Evolutionary conservation across 92 coral and sea anemone species (phyloP).

Genomic region (Zoanthus sociatus): DNA sequence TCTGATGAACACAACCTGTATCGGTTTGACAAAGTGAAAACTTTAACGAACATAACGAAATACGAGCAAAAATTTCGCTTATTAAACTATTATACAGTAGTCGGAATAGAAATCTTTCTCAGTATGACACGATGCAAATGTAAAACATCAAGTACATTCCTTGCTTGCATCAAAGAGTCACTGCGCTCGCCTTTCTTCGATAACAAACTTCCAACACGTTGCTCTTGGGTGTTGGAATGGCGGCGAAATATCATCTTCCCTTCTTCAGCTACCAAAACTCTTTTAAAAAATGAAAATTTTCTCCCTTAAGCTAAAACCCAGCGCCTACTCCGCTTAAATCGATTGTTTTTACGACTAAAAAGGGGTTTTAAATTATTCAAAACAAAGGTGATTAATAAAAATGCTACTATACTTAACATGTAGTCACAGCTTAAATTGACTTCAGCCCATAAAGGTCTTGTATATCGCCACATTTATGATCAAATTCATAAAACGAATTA

Average conservation of each 20-base stretch:
- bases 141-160: too few species aligned
- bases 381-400: not conserved
- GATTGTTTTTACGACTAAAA: not conserved
- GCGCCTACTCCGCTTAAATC: not conserved
- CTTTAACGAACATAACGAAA: too few species aligned
- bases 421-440: not conserved
- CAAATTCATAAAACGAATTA: not conserved
- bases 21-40: too few species aligned
- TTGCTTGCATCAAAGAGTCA: not conserved
- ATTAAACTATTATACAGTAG: too few species aligned
- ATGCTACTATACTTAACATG: not conserved
- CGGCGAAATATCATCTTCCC: not conserved
- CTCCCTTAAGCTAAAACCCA: not conserved
- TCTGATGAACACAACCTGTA: too few species aligned
- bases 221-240: not conserved
- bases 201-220: not conserved
- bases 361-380: not conserved
- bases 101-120: too few species aligned
- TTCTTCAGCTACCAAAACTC: not conserved
- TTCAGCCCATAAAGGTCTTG: not conserved
- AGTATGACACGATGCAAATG: too few species aligned
- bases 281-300: not conserved
- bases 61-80: too few species aligned
- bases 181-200: not conserved
- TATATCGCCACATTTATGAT: not conserved